phyloP scores from a whole-genome alignment of 2,113 vertebrate species.

The Onychorhynchus coronatus region DNA sequence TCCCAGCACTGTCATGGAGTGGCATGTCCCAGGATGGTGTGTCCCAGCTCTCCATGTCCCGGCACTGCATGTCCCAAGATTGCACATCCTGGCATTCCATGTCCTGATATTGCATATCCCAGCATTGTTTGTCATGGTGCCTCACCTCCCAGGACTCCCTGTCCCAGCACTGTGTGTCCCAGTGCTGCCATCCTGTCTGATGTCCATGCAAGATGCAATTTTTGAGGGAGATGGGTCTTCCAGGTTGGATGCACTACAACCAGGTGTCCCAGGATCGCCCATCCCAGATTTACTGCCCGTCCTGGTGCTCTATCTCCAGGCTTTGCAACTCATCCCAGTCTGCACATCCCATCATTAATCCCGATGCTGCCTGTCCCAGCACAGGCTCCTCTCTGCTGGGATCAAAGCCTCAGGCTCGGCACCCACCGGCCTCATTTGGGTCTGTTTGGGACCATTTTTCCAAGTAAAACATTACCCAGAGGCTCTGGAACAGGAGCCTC shows the following conservation, averaged over 20 bases:
- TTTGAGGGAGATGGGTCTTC: background rate
- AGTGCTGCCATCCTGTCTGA: rapidly evolving
- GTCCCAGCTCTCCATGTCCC: background rate
- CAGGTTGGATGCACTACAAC: background rate
- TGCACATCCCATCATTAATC: background rate
- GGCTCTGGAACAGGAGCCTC: background rate
- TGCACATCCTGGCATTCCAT: background rate
- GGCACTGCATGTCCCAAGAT: background rate
- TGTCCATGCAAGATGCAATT: background rate
- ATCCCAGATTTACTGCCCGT: background rate
- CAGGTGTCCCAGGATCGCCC: background rate
- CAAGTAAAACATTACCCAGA: rapidly evolving
- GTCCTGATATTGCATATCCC: background rate
- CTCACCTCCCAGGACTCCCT: too few relatives aligned
- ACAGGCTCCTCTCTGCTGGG: background rate
- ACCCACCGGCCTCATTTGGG: background rate
- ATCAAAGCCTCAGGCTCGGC: background rate
- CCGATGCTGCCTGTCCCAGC: rapidly evolving
- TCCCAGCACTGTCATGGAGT: background rate
- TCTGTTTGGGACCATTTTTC: background rate
- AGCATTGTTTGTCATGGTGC: background rate
- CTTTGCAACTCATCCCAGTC: background rate
- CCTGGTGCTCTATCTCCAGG: background rate
- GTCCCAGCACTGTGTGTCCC: background rate
- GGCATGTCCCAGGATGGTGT: background rate